A percentile compares a stretch with the other conserved stretches of the same genome.
phyloP scores from a whole-genome alignment of 1,140 invertebrate species.

The Drosophila tropicalis region DNA sequence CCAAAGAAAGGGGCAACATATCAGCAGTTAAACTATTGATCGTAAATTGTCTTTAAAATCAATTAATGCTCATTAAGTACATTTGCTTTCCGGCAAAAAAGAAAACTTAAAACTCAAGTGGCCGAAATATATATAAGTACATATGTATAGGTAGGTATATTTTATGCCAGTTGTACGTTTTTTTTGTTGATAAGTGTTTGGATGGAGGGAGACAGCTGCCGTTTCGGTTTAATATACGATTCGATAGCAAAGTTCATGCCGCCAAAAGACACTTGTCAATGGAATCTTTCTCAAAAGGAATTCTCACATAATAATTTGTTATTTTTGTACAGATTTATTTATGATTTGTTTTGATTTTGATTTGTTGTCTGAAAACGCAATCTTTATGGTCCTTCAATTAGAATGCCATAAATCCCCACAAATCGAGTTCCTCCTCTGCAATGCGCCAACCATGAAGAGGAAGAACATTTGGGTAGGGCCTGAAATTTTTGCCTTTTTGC shows the following conservation, averaged over 20 bases:
- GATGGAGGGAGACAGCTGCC: conserved; percentile 35
- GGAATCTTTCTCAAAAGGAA: conserved; percentile 54
- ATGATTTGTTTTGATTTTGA: conserved; percentile 77
- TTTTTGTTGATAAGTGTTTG: conserved; percentile 46
- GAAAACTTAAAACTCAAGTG: conserved; percentile 43
- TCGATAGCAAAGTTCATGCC: conserved; percentile 63
- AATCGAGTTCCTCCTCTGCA: conserved; percentile 20
- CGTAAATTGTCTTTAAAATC: conserved; percentile 60
- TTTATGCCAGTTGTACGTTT: not conserved
- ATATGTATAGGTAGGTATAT: not conserved
- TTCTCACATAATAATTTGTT: conserved; percentile 33
- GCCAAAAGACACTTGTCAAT: conserved; percentile 36
- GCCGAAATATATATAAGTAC: not conserved
- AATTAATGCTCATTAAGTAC: conserved; percentile 70
- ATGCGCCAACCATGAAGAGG: not conserved
- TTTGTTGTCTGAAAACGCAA: conserved; percentile 31
- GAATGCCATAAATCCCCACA: conserved; percentile 48
- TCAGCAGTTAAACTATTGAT: not conserved
- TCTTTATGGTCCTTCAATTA: conserved; percentile 62
- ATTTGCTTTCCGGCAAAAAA: not conserved
- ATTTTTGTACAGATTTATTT: conserved; percentile 65
- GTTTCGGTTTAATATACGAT: conserved; percentile 58
- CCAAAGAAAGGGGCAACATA: conserved; percentile 7
- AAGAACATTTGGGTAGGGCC: conserved; percentile 2
- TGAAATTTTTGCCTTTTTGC: conserved; percentile 3